Base-by-base conservation (phyloP, 2,888 invertebrate species). In the Cataglyphis cursor region DNA sequence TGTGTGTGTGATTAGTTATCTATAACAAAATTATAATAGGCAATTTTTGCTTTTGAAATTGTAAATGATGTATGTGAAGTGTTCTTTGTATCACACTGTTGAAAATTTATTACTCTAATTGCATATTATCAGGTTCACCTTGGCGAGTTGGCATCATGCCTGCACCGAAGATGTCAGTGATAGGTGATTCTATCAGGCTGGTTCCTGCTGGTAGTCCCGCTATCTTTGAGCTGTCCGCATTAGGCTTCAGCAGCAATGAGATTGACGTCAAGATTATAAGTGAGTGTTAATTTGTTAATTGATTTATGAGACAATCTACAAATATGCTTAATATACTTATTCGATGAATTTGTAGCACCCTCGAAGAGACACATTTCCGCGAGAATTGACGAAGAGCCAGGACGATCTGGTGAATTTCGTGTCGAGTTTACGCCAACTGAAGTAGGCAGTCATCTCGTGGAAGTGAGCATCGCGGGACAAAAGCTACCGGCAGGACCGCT, bases 401-500 rank as follows among this genome's bases (percentile, higher is more conserved):
- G 96, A 93, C 96, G 97, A 41, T 96, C 96, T 85, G 98, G 98
- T 88, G 97, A 98, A 88, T 98, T 98, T 95, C 97, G 97, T 90
- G 97, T 99, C 90, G 98, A 99, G 95, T 99, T 99, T 95, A 97
- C 98, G 61, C 98, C 99, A 9, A 97, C 97, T 72, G 99, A 99
- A 96, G 99, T 99, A 90, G 99, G 99, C 92, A 98, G 98, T 87
- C 99, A 99, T 95, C 96, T 98, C 86, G 97, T 99, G 92, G 99
- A 99, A 95, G 98, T 98, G 93, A 96, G 96, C 92, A 98, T 99
- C 88, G 98, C 97, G 89, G 99, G 99, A 86, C 97, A 98, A 92
- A 98, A 98, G 95, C 96, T 99, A 91, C 97, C 97, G 88, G 98
- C 98, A 76, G 98, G 98, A 28, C 99, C 99, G 18, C 96, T 99